Base-by-base conservation (phyloP, 92 coral and sea anemone species). In the Montipora capitata region DNA sequence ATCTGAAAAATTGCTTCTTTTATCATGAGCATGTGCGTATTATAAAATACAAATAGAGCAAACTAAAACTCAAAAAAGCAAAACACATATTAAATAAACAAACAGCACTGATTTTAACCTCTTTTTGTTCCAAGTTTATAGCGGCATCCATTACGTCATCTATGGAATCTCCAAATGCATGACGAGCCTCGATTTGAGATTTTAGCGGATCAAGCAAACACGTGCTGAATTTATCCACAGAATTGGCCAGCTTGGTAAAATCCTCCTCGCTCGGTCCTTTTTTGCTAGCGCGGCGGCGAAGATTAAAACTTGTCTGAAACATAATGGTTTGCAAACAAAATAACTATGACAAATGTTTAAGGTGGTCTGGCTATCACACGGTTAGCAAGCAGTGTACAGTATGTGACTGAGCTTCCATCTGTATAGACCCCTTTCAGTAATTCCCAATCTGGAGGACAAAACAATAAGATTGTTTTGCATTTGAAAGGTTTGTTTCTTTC, bases 201-300 rank as follows among this genome's bases (percentile, higher is more conserved):
- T 76, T 39, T 20, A 76, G 12, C 11, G 80, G 80, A 16, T 76
- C 68, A 2, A 76, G 14, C 10, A 76, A 40, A 56, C 67, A 57
- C 3, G n/a, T 11, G 11, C 67, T 76, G n/a, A 76, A 76, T 17
- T 54, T 18, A 4, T 76, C 80, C 80, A 76, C 80, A 38, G 85
- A 81, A 52, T 40, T 51, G 35, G 77, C 85, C 77, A 81, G 16
- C 16, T 51, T 68, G 10, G 49, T 40, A 12, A 81, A 52, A 20
- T 68, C 76, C 0, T 81, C 76, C n/a, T 52, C 77, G 3, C 56
- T 18, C 14, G 76, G 67, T 14, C 56, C 85, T 56, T 68, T 81
- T 15, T 16, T 9, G 4, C 44, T 15, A 4, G 77, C 85, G 15
- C 16, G 17, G 4, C 16, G 16, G 59, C 83, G 83, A 18, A 78